Evolutionary conservation across 2,797 vertebrate genomes (phyloP), one percentile per base, ranked within the genome.

Genomic region (Neosalanx taihuensis): DNA sequence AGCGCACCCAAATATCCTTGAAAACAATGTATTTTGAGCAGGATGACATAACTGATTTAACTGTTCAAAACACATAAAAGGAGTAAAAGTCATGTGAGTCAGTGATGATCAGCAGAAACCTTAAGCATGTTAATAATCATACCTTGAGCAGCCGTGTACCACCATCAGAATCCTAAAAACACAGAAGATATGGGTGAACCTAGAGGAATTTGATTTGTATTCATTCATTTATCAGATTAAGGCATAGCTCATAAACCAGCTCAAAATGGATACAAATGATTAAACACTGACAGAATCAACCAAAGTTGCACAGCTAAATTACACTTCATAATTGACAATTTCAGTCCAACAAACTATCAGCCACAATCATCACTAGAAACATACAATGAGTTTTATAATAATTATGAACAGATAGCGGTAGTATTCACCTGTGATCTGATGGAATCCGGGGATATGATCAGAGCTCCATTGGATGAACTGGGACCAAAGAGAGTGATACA

Each of bases 81-180:
- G 12, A 46, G 41, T 12, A 46, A 13, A 46, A 13, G 41, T 46
- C 2, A 26, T 26, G 23, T 26, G 23, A 26, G 23, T 26, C 23
- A 26, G 23, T 46, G 41, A 46, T 46, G 41, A 46, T 46, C 41
- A 46, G 9, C 41, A 46, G 41, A 12, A 46, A 46, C 41, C 12
- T 41, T 46, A 46, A 12, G 41, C 2, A 35, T 23, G 18, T 64
- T 17, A 46, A n/a, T 65, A 12, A 65, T 62, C 72, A 35, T 88
- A 90, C 89, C 87, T 85, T 80, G 46, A 86, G 37, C 30, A 67
- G 29, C 75, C 66, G 86, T 66, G 67, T 53, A 69, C 69, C 76
- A 70, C 35, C 70, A 17, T 57, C 46, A 53, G 46, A 57, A 41
- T 82, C 6, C 87, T 89, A 74, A 85, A 60, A n/a, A 60, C 30